Evolutionary conservation across 1,140 invertebrate species (phyloP), one percentile per base, ranked within the genome.

Genomic region (Laupala kohalensis): DNA sequence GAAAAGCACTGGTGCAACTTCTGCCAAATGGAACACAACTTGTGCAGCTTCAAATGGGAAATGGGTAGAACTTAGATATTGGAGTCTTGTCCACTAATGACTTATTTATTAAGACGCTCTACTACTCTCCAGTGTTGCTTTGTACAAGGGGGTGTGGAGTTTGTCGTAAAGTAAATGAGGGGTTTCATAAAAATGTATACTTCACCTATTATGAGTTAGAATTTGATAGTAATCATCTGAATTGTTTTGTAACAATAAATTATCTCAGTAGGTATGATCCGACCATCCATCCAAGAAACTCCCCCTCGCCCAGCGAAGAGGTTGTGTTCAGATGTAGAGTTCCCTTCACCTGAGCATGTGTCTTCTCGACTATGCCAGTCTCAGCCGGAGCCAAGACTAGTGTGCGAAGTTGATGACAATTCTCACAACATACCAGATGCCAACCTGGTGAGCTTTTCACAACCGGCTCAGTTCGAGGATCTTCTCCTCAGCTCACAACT

Each of bases 401-500:
- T 23, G 27, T 27, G 26, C 29, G 67, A 25, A 23, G 25, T n/a
- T 6, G 67, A 62, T 63, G 6, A 15, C 4, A 15, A 63, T 37
- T 27, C 13, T 53, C 5, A 15, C 23, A 6, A 66, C 5, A 19
- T 64, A 15, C 72, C 69, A 24, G 63, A 66, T 26, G 71, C n/a
- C 23, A 26, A 26, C 15, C 24, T 26, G n/a, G 69, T 53, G 53
- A 90, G 89, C 73, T 96, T 94, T 81, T 97, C 95, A 4, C 95
- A 97, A 79, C 95, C 95, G 3, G 87, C 87, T 27, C 85, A 90
- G 72, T 83, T 91, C 64, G 92, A 95, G 75, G 89, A 96, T 83
- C 84, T 96, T 76, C 82, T 97, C 70, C 80, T 96, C 2, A 87
- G 85, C 71, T 88, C 90, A 12, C 92, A 94, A 81, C 79, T 89